A percentile compares a stretch with the other conserved stretches of the same genome.
Evolutionary conservation across 1,140 invertebrate genomes (phyloP).

Genomic region (Caenorhabditis tropicalis): DNA sequence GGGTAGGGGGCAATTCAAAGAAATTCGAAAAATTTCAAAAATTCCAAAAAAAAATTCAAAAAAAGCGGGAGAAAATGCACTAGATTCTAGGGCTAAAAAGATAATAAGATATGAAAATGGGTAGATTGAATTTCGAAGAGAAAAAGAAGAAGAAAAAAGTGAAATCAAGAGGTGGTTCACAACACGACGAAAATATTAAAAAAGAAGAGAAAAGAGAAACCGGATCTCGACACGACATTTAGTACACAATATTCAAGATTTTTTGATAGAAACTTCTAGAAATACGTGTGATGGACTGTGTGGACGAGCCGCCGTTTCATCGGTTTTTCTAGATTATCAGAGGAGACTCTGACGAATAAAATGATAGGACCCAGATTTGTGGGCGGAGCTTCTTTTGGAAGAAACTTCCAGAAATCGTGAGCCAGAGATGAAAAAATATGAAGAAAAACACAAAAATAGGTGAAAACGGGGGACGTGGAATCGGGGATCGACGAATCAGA

Average conservation of each 20-base stretch:
- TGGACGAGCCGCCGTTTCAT: slow-evolving; percentile 10
- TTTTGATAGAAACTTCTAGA: neutral
- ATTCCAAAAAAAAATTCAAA: neutral
- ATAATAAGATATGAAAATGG: neutral
- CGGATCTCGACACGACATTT: neutral
- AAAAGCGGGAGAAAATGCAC: neutral
- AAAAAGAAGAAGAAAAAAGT: neutral
- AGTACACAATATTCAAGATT: slow-evolving; percentile 2
- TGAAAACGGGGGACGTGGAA: too few relatives aligned
- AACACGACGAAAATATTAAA: neutral
- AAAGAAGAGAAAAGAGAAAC: neutral
- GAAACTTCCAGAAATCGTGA: too few relatives aligned
- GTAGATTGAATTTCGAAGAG: too few relatives aligned
- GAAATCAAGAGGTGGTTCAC: neutral
- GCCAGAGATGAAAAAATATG: too few relatives aligned
- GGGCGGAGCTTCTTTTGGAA: too few relatives aligned
- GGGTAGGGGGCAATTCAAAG: neutral
- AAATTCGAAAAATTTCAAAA: neutral
- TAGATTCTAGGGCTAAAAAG: neutral
- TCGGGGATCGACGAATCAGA: too few relatives aligned
- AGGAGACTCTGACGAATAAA: neutral
- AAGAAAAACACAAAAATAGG: too few relatives aligned
- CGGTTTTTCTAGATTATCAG: neutral
- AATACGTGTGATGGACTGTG: neutral
- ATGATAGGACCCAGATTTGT: too few relatives aligned